Conservation (phyloP, 2,113 vertebrate genomes). For the Butorides virescens region DNA sequence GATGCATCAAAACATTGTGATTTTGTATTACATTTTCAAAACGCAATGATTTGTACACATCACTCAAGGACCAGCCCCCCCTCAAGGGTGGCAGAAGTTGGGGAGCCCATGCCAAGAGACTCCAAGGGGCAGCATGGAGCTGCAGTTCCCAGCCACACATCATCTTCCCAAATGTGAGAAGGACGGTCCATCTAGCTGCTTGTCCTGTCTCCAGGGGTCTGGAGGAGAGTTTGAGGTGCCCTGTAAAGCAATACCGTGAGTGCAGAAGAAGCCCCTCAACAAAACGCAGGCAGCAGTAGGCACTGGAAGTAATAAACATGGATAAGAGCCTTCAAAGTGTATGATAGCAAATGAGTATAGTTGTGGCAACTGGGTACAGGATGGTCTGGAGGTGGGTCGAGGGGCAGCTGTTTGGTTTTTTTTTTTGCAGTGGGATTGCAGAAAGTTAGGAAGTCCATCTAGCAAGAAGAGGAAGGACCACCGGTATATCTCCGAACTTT, state of each 20-base stretch:
- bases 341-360: neutral
- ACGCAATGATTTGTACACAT: fast-evolving
- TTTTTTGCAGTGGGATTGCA: neutral
- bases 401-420: neutral
- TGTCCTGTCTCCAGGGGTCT: neutral
- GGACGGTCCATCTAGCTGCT: neutral
- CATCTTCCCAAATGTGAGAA: neutral
- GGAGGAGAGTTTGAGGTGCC: neutral
- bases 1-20: fast-evolving
- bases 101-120: neutral
- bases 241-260: neutral
- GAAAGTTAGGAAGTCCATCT: neutral
- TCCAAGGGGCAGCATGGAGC: neutral
- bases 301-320: neutral
- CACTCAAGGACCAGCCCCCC: neutral
- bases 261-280: neutral
- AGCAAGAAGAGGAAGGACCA: neutral
- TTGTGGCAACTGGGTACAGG: neutral
- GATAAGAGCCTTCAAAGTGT: neutral
- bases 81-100: neutral
- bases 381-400: too few species aligned
- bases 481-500: neutral
- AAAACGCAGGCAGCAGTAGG: neutral
- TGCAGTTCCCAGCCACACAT: fast-evolving
- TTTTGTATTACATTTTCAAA: neutral